Evolutionary conservation across 2,113 vertebrate genomes (phyloP).

Genomic region (Podocnemis expansa): DNA sequence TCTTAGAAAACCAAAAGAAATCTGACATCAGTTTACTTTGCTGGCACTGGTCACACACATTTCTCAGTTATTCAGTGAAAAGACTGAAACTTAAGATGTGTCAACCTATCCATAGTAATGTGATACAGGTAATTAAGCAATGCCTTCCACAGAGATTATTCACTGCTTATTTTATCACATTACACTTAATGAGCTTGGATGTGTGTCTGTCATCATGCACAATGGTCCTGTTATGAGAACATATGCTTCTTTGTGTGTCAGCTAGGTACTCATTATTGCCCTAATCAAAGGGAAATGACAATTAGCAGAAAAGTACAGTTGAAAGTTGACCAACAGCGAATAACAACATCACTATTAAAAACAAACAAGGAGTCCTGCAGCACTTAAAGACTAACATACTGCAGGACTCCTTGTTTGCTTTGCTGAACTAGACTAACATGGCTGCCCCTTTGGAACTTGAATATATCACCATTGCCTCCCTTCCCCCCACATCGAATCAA

Average conservation of each 20-base stretch:
- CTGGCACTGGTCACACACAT: background rate
- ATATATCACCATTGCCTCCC: background rate
- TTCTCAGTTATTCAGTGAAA: background rate
- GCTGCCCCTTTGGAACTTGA: no score
- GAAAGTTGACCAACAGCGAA: background rate
- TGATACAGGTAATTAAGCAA: background rate
- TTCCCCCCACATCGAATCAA: background rate
- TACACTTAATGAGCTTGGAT: constrained; percentile 18
- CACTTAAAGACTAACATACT: no score
- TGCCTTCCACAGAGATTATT: constrained; percentile 34
- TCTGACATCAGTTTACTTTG: background rate
- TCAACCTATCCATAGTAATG: background rate
- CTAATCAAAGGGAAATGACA: background rate
- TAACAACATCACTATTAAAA: background rate
- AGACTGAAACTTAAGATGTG: background rate
- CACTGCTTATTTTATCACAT: constrained; percentile 1
- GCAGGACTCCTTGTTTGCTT: no score
- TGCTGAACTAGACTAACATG: no score
- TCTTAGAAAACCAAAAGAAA: background rate
- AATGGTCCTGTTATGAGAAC: background rate
- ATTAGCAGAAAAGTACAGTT: background rate
- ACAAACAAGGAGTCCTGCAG: no score
- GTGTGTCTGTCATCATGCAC: background rate
- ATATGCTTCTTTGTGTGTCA: background rate
- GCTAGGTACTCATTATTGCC: background rate